Evolutionary conservation across 1,140 invertebrate species (phyloP).

Genomic region (Paralvinella palmiformis): DNA sequence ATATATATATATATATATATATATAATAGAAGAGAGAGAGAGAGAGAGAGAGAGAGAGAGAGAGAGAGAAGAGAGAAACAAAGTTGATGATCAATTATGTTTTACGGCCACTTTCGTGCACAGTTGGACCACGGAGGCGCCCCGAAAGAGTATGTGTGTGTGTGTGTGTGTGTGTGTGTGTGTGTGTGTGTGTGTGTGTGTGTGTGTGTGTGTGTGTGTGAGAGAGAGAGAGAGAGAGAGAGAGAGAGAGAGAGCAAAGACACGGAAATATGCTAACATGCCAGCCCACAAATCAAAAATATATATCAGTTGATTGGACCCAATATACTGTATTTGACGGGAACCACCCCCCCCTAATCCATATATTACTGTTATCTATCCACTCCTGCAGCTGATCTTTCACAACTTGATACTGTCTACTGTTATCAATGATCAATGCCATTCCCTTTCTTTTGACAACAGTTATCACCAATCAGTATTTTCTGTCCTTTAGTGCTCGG

Average conservation of each 20-base stretch:
- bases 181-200: not conserved
- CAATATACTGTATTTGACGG: not conserved
- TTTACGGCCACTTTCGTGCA: not conserved
- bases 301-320: not conserved
- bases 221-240: not conserved
- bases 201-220: not conserved
- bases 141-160: not conserved
- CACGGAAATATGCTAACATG: too few relatives aligned
- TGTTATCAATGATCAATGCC: too few relatives aligned
- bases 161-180: not conserved
- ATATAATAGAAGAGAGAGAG: not conserved
- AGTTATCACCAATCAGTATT: too few relatives aligned
- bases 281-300: not conserved
- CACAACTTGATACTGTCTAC: not conserved
- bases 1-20: not conserved
- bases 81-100: not conserved
- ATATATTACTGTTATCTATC: not conserved
- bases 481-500: too few relatives aligned
- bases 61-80: not conserved
- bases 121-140: not conserved
- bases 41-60: not conserved
- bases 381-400: not conserved
- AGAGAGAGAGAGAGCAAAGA: too few relatives aligned
- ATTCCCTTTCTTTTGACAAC: too few relatives aligned
- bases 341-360: not conserved